Evolutionary conservation across 2,888 invertebrate genomes (phyloP), one percentile per base, ranked within the genome.

Genomic region (Perizoma affinitatum): DNA sequence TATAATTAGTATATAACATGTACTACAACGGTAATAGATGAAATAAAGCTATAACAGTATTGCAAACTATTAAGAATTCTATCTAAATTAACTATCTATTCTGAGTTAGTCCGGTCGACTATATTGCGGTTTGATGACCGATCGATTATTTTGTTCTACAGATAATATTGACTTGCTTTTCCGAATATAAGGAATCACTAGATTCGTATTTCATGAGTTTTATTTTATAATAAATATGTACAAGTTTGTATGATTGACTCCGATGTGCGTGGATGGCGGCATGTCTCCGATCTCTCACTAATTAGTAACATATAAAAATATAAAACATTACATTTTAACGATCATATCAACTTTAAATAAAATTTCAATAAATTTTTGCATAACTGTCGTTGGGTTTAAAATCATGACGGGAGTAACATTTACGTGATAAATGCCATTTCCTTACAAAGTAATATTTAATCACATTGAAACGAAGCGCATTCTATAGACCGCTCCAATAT

Each of bases 291-390:
- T 11, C 50, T 50, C 45, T 44, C 53, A 53, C 41, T 42, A 42
- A 49, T 61, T 6, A 44, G 38, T 62, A 62, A 62, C 51, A 58
- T 63, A 63, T 58, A 52, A 63, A 63, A 55, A 63, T 63, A 63
- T 55, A 58, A 58, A 63, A 63, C 51, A 58, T 55, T 58, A 55
- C 52, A 58, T 55, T 54, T 22, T 58, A 63, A 58, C 62, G 52
- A 63, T 63, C 50, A 42, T 58, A 58, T 59, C 47, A 62, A 58
- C 54, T 54, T 62, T 60, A 58, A 62, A 62, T 58, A 62, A 62
- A 58, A 58, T 58, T 55, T 58, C 38, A 57, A 61, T 55, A 6
- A 52, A 58, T 54, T 58, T 49, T 47, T 51, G 54, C 22, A 40
- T 57, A 62, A 54, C 58, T 42, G 54, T 58, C 62, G 62, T 62